Conservation (phyloP, 2,888 invertebrate species). For the Dryocosmus kuriphilus region DNA sequence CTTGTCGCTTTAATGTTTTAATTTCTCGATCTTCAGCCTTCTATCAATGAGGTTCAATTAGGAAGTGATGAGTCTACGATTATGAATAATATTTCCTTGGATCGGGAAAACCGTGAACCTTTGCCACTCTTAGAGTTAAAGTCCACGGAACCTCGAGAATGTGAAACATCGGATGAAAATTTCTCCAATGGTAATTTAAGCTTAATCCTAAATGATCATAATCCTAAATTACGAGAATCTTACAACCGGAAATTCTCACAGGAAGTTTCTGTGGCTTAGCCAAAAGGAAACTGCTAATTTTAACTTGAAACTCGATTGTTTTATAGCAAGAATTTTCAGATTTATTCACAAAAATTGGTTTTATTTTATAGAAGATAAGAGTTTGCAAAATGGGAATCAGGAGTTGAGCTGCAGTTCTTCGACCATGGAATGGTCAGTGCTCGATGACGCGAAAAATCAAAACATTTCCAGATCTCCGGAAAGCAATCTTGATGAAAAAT, state of each 20-base stretch:
- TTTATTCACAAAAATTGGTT: slow-evolving; percentile 21
- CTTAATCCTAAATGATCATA: slow-evolving; percentile 61
- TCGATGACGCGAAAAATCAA: slow-evolving; percentile 73
- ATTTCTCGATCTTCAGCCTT: slow-evolving; percentile 67
- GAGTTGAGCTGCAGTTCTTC: slow-evolving; percentile 74
- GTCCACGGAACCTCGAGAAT: slow-evolving; percentile 72
- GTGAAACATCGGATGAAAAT: slow-evolving; percentile 70
- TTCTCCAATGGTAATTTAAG: slow-evolving; percentile 67
- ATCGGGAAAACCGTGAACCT: slow-evolving; percentile 69
- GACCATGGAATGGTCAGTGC: slow-evolving; percentile 67
- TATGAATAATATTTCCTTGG: slow-evolving; percentile 29
- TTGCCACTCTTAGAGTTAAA: slow-evolving; percentile 71
- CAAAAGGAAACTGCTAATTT: slow-evolving; percentile 65
- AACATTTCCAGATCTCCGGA: slow-evolving; percentile 70
- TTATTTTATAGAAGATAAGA: slow-evolving; percentile 75
- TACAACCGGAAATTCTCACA: slow-evolving; percentile 65
- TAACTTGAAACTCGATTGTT: slow-evolving; percentile 19
- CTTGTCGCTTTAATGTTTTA: background rate
- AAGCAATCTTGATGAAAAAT: slow-evolving; percentile 70
- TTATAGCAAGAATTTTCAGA: slow-evolving; percentile 15
- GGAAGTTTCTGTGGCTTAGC: too few species aligned
- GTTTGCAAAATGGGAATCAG: slow-evolving; percentile 81
- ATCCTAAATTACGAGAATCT: too few species aligned
- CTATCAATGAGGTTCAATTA: slow-evolving; percentile 77
- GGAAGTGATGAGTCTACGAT: slow-evolving; percentile 73